phyloP scores from a whole-genome alignment of 2,888 invertebrate genomes.

The Brachypalpus laphriformis region DNA sequence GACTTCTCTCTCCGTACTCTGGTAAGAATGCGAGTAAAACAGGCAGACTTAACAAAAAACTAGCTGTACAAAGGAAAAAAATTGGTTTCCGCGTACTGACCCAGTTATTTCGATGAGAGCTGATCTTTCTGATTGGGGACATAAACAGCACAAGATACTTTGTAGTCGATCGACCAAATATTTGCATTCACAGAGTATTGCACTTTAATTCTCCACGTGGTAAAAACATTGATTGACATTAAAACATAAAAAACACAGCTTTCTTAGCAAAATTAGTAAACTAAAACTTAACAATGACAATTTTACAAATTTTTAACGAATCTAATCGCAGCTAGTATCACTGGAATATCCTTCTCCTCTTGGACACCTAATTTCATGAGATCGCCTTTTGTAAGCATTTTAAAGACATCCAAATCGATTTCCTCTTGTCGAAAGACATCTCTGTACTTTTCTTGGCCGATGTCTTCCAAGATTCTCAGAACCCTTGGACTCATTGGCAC shows the following conservation, averaged over 20 bases:
- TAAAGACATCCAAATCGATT: conserved; percentile 64
- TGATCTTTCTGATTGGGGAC: too few relatives aligned
- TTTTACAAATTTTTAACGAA: conserved; percentile 18
- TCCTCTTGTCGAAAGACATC: conserved; percentile 53
- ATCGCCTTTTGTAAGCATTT: conserved; percentile 54
- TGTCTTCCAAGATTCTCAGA: conserved; percentile 36
- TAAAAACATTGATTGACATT: conserved; percentile 23
- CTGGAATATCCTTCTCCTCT: conserved; percentile 40
- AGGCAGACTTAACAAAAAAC: too few relatives aligned
- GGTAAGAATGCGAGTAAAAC: too few relatives aligned
- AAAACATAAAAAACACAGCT: not conserved
- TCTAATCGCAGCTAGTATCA: conserved; percentile 34
- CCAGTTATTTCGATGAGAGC: too few relatives aligned
- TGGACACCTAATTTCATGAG: conserved; percentile 43
- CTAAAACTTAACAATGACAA: not conserved
- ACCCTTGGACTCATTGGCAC: conserved; percentile 53
- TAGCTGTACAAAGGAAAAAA: too few relatives aligned
- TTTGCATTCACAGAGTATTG: too few relatives aligned
- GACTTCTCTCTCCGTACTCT: too few relatives aligned
- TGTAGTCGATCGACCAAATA: too few relatives aligned
- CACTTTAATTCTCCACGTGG: not conserved
- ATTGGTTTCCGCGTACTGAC: too few relatives aligned
- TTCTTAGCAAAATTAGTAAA: not conserved
- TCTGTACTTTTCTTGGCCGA: conserved; percentile 58
- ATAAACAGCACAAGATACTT: too few relatives aligned